Evolutionary conservation across 2,888 invertebrate genomes (phyloP).

Genomic region (Neuroscelio doddi): DNA sequence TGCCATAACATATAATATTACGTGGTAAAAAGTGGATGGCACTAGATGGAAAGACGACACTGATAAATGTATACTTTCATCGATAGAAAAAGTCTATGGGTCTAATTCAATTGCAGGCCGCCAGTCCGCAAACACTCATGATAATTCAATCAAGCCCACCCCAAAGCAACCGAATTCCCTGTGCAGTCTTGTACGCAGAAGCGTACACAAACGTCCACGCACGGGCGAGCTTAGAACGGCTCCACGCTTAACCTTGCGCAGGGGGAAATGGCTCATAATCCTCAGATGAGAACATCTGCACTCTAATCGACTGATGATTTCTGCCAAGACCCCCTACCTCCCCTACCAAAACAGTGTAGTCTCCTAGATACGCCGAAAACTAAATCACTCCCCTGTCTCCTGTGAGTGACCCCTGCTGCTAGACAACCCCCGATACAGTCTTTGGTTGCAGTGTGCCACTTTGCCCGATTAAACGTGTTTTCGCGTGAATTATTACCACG

Average conservation of each 20-base stretch:
- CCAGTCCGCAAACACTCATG: constrained; percentile 72
- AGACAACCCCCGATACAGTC: constrained; percentile 14
- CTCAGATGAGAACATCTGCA: constrained; percentile 70
- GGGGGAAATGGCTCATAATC: constrained; percentile 64
- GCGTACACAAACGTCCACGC: constrained; percentile 23
- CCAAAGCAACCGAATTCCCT: constrained; percentile 45
- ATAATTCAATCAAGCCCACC: constrained; percentile 70
- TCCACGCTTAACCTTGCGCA: constrained; percentile 18
- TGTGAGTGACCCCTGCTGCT: constrained; percentile 21
- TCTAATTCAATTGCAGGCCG: constrained; percentile 70
- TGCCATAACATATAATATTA: too few species aligned
- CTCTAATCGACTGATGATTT: constrained; percentile 70
- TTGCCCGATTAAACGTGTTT: constrained; percentile 52
- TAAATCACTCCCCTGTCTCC: constrained; percentile 50
- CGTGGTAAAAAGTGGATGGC: not conserved
- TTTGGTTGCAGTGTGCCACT: constrained; percentile 46
- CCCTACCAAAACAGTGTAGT: constrained; percentile 12
- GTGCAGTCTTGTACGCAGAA: constrained; percentile 17
- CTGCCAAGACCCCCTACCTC: constrained; percentile 39
- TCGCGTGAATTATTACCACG: constrained; percentile 26
- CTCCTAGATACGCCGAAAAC: constrained; percentile 28
- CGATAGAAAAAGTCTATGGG: constrained; percentile 41
- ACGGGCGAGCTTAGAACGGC: constrained; percentile 26
- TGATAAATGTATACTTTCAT: constrained; percentile 36
- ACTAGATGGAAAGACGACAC: constrained; percentile 14